Conservation (phyloP, 2,797 vertebrate species). For the Brotogeris chrysoptera region DNA sequence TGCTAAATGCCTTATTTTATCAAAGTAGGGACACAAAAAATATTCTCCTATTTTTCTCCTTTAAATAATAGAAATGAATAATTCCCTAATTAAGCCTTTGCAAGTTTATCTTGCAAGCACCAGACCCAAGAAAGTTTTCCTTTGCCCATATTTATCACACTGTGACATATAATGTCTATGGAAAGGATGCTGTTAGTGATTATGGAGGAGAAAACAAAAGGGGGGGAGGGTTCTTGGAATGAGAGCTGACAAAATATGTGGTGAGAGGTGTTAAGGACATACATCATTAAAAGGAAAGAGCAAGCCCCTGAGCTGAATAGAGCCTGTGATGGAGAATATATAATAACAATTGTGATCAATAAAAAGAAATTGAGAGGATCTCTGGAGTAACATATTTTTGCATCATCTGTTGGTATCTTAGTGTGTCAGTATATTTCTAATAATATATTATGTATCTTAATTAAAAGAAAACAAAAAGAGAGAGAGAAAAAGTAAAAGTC, state of each 20-base stretch:
- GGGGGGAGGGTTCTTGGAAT: background rate
- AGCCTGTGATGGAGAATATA: background rate
- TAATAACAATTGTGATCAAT: background rate
- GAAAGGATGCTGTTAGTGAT: background rate
- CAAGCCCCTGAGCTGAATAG: background rate
- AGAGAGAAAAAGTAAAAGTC: background rate
- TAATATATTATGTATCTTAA: accelerated
- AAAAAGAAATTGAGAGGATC: background rate
- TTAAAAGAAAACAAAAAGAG: background rate
- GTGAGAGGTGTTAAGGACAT: background rate
- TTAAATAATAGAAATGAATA: background rate
- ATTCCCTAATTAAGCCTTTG: background rate
- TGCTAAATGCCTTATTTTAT: background rate
- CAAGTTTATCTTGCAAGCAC: background rate
- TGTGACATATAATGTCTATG: background rate
- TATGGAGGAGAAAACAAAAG: background rate
- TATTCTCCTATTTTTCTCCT: background rate
- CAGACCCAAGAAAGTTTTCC: background rate
- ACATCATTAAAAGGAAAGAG: background rate
- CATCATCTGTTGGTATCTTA: background rate
- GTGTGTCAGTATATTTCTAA: background rate
- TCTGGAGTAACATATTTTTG: background rate
- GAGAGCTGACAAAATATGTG: background rate
- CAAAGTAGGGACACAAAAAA: background rate
- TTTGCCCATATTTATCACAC: background rate